Percentiles rank a stretch among this genome's conserved stretches.
Evolutionary conservation across 2,888 invertebrate genomes (phyloP).

Genomic region (Congeria kusceri): DNA sequence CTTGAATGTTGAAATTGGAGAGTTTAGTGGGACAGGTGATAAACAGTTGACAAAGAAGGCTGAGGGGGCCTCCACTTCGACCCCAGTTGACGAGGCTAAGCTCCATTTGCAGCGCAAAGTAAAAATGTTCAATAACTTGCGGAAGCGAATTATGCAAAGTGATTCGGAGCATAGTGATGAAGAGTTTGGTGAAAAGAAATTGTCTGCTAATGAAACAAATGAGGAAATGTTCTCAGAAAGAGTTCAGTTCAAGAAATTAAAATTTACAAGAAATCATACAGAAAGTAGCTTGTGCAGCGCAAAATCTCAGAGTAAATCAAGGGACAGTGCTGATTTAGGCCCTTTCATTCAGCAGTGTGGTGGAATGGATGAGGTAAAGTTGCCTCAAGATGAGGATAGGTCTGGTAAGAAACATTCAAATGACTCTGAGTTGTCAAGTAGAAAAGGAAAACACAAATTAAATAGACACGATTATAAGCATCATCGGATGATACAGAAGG

Average conservation of each 20-base stretch:
- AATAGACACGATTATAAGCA: neutral
- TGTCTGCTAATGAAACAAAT: neutral
- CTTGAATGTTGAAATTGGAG: constrained; percentile 19
- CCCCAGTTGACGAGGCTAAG: too few species aligned
- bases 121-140: constrained; percentile 69
- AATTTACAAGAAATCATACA: constrained; percentile 16
- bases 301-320: constrained; percentile 16
- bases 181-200: constrained; percentile 24
- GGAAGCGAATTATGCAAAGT: constrained; percentile 68
- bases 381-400: neutral
- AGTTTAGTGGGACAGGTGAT: neutral
- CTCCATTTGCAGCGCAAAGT: constrained; percentile 36
- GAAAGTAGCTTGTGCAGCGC: neutral
- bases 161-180: constrained; percentile 59
- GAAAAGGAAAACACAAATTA: constrained; percentile 7
- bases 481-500: neutral
- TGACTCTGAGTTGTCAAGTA: neutral
- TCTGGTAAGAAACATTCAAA: constrained; percentile 2
- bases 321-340: constrained; percentile 45
- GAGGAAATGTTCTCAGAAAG: constrained; percentile 24
- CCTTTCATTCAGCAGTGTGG: constrained; percentile 62
- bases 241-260: constrained; percentile 41
- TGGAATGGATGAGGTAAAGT: neutral
- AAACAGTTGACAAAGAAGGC: constrained; percentile 14
- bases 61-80: too few species aligned